Conservation (phyloP, 2,888 invertebrate species). For the Ectropis crepuscularia region DNA sequence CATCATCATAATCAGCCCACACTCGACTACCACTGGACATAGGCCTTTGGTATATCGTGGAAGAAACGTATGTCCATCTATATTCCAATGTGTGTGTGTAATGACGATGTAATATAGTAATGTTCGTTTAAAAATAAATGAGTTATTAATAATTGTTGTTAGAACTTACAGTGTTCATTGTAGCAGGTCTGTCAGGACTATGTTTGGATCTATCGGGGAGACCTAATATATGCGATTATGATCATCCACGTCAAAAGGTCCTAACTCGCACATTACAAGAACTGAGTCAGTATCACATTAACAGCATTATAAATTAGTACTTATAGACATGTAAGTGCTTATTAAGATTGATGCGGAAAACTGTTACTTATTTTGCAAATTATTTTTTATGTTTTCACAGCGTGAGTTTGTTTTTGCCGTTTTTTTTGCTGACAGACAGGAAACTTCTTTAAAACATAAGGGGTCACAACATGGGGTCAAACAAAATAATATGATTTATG, state of each 20-base stretch:
- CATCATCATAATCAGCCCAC: too few relatives aligned
- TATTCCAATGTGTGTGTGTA: too few relatives aligned
- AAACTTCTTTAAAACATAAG: slow-evolving; percentile 3
- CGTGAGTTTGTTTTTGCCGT: slow-evolving; percentile 1
- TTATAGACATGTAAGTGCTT: background rate
- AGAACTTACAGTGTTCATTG: slow-evolving; percentile 54
- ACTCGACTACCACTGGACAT: too few relatives aligned
- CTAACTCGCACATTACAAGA: slow-evolving; percentile 14
- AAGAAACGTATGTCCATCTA: too few relatives aligned
- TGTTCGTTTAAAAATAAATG: background rate
- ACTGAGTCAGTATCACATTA: slow-evolving; percentile 4
- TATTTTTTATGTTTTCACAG: slow-evolving; percentile 1
- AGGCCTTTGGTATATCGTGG: too few relatives aligned
- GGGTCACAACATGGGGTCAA: background rate
- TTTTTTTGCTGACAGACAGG: background rate
- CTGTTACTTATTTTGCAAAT: slow-evolving; percentile 13
- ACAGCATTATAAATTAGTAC: background rate
- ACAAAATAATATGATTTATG: background rate
- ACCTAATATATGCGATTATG: slow-evolving; percentile 38
- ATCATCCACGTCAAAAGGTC: slow-evolving; percentile 34
- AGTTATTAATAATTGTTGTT: background rate
- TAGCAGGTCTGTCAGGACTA: slow-evolving; percentile 39
- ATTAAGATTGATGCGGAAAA: slow-evolving; percentile 8
- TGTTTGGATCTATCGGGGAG: slow-evolving; percentile 31
- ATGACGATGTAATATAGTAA: too few relatives aligned